A percentile compares a stretch with the other conserved stretches of the same genome.
Evolutionary conservation across 2,888 invertebrate species (phyloP).

Genomic region (Drosophila lacicola): DNA sequence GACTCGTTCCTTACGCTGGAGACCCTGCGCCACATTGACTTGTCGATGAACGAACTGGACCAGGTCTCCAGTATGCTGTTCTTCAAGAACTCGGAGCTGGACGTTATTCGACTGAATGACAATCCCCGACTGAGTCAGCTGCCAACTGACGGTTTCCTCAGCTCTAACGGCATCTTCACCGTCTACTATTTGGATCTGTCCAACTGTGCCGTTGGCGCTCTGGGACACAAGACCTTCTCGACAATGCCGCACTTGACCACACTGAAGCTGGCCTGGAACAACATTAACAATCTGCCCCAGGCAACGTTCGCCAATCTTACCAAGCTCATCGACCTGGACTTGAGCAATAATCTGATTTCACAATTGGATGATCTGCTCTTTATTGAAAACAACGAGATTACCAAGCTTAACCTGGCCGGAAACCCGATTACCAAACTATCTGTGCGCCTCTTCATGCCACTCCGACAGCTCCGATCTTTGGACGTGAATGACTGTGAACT

Average conservation of each 20-base stretch:
- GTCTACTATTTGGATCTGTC: slow-evolving; percentile 90
- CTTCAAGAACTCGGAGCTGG: slow-evolving; percentile 89
- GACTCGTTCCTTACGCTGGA: slow-evolving; percentile 89
- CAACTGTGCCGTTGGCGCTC: slow-evolving; percentile 89
- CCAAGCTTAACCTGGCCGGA: slow-evolving; percentile 88
- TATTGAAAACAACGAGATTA: slow-evolving; percentile 88
- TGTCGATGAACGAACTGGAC: slow-evolving; percentile 90
- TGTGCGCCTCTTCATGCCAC: slow-evolving; percentile 88
- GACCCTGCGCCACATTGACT: slow-evolving; percentile 89
- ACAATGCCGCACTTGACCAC: slow-evolving; percentile 90
- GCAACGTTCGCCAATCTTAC: slow-evolving; percentile 87
- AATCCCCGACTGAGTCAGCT: slow-evolving; percentile 89
- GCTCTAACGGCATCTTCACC: slow-evolving; percentile 87
- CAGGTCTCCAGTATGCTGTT: slow-evolving; percentile 89
- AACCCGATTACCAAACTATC: slow-evolving; percentile 90
- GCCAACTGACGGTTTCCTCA: slow-evolving; percentile 89
- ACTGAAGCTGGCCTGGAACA: slow-evolving; percentile 89
- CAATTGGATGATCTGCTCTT: slow-evolving; percentile 88
- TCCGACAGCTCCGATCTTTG: slow-evolving; percentile 87
- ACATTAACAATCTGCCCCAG: slow-evolving; percentile 86
- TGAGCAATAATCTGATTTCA: slow-evolving; percentile 89
- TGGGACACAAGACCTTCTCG: slow-evolving; percentile 88
- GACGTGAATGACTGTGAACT: slow-evolving; percentile 90
- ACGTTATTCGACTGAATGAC: slow-evolving; percentile 89
- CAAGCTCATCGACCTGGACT: slow-evolving; percentile 89